A percentile compares a stretch with the other conserved stretches of the same genome.
phyloP scores from a whole-genome alignment of 2,888 invertebrate species.

The Oligia strigilis region DNA sequence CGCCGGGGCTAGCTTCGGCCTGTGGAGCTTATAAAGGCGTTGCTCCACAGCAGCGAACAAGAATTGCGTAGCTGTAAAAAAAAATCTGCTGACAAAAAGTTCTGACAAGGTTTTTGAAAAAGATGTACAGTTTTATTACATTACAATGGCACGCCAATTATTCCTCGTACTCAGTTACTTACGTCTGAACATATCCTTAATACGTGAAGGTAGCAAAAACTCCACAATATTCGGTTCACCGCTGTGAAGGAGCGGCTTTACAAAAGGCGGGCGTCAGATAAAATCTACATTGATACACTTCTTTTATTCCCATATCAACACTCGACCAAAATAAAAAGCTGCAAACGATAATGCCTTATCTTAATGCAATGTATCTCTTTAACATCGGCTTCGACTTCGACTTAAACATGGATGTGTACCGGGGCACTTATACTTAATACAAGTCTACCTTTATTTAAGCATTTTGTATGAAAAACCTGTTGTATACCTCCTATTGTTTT shows the following conservation, averaged over 20 bases:
- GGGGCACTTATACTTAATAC: constrained; percentile 20
- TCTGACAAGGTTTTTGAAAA: neutral
- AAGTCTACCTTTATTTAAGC: constrained; percentile 41
- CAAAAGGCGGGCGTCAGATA: constrained; percentile 40
- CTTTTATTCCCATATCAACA: constrained; percentile 55
- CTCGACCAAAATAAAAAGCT: constrained; percentile 42
- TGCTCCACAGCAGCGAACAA: neutral
- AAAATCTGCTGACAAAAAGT: neutral
- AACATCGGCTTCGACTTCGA: constrained; percentile 45
- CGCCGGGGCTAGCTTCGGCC: neutral
- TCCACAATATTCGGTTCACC: constrained; percentile 7
- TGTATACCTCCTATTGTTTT: constrained; percentile 68
- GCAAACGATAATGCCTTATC: constrained; percentile 56
- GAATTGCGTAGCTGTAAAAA: neutral
- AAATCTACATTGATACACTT: constrained; percentile 51
- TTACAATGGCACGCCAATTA: neutral
- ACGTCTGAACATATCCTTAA: neutral
- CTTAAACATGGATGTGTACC: constrained; percentile 20
- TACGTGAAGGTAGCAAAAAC: neutral
- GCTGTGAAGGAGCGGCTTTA: constrained; percentile 30
- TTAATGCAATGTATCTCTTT: constrained; percentile 56
- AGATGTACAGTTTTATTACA: neutral
- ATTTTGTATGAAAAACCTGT: constrained; percentile 67
- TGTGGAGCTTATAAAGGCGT: neutral
- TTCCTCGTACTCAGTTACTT: neutral